Base-by-base conservation (phyloP, 1,140 invertebrate species). In the Drosophila gunungcola region DNA sequence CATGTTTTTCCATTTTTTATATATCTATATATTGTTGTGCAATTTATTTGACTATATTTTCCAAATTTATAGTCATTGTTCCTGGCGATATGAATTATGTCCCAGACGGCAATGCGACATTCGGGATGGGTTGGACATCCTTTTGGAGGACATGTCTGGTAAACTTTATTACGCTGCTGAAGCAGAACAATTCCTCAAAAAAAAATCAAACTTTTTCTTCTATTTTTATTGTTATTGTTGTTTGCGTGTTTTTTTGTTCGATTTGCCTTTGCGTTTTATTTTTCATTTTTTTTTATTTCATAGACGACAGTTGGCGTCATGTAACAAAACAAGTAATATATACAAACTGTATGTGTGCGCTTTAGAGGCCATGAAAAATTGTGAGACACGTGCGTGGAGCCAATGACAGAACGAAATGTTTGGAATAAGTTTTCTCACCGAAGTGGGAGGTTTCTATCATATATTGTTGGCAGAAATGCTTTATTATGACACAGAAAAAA, bases 371-470 rank as follows among this genome's bases (percentile, higher is more conserved):
- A 56, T 82, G 85, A 82, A 86, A 86, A 79, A 82, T 81, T 63
- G 74, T 61, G 58, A 81, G 78, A 82, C 83, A 86, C 83, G 82
- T 86, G 82, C 79, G 65, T 72, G 74, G 64, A 84, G 68, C 52
- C 52, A 70, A 70, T 70, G 67, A 73, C 65, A 73, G 60, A 78
- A 65, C 52, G 65, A 46, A 77, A 51, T 43, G 58, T 56, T 69
- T 42, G 41, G 9, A 62, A 55, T 69, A 54, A 55, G 41, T 55
- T 55, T 56, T 39, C 21, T 11, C 27, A 39, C 2, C 12, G 12
- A 11, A 27, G 29, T 13, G 16, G 25, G 27, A 21, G 34, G 53
- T 7, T 56, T 41, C 27, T 48, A 57, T 70, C 29, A 70, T 49
- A 55, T 65, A 41, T 12, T 11, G 4, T 16, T n/a, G 38, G 3